Base-by-base conservation (phyloP, 2,888 invertebrate species). In the Drosophila niveifrons region DNA sequence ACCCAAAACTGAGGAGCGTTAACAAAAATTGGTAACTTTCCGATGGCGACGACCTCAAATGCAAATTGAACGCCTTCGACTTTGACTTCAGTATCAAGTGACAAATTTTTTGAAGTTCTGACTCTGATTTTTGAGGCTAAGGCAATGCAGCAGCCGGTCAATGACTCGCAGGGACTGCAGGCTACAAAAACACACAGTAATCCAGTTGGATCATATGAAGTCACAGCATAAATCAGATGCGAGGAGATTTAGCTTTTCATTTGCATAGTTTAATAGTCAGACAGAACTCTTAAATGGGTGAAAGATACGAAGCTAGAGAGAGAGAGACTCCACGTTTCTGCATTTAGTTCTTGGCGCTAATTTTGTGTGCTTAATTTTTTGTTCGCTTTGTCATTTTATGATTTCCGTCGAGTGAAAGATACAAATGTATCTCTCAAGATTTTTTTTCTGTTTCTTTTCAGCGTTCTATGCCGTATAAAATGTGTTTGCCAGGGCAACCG, bases 191-290 rank as follows among this genome's bases (percentile, higher is more conserved):
- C 9, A 66, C 10, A 31, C 39, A 47, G 23, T 23, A 53, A 41
- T 53, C 56, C 56, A 61, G 41, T 62, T 58, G 47, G 70, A 64
- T 53, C 57, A 58, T 64, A 44, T 23, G 23, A 23, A 23, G 39
- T 41, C 15, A 52, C 39, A 55, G 77, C 76, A 76, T 81, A 80
- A 87, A 83, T 88, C 77, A 85, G 64, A 23, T 3, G 23, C 13
- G 15, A 52, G 43, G 11, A 8, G 18, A 2, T 36, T 44, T 23
- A 4, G 6, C 23, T 23, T 23, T 55, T 36, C 66, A 89, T 88
- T 88, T 83, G 88, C 89, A 88, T 89, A 88, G 78, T 75, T 83
- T 77, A 66, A 81, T 77, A 72, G 76, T 62, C 66, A 17, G 44
- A 51, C 47, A 31, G 29, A 34, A n/a, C n/a, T 10, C n/a, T 23